A percentile compares a stretch with the other conserved stretches of the same genome.
Conservation (phyloP, 2,797 vertebrate species). For the Cryptoblepharus egeriae region DNA sequence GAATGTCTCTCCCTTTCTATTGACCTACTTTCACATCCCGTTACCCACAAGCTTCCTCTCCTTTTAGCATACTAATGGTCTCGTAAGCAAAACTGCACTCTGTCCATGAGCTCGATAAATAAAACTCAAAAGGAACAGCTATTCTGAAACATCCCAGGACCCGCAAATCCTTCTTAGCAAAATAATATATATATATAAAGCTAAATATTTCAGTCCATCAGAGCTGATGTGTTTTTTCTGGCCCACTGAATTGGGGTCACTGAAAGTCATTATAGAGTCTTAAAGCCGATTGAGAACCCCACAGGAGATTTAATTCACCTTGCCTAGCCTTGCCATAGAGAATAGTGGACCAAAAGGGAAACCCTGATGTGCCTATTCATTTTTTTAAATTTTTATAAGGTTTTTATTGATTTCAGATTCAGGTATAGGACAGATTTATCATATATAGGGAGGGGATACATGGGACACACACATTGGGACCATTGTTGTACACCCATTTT, state of each 20-base stretch:
- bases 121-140: slow-evolving; percentile 32
- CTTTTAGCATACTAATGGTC: slow-evolving; percentile 59
- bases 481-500: no score
- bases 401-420: no score
- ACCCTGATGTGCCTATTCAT: no score
- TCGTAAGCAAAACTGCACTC: slow-evolving; percentile 48
- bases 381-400: no score
- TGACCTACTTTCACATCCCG: slow-evolving; percentile 57
- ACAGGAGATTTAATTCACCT: neutral
- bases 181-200: neutral
- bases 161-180: neutral
- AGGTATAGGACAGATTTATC: no score
- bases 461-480: no score
- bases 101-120: slow-evolving; percentile 50
- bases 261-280: neutral
- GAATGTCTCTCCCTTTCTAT: slow-evolving; percentile 54
- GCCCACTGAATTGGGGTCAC: neutral
- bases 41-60: slow-evolving; percentile 61
- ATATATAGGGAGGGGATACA: no score
- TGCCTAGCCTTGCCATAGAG: neutral
- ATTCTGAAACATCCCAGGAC: slow-evolving; percentile 22
- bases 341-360: neutral
- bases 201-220: neutral
- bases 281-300: neutral
- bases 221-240: neutral